Evolutionary conservation across 2,888 invertebrate species (phyloP).

Genomic region (Drosophila stalkeri): DNA sequence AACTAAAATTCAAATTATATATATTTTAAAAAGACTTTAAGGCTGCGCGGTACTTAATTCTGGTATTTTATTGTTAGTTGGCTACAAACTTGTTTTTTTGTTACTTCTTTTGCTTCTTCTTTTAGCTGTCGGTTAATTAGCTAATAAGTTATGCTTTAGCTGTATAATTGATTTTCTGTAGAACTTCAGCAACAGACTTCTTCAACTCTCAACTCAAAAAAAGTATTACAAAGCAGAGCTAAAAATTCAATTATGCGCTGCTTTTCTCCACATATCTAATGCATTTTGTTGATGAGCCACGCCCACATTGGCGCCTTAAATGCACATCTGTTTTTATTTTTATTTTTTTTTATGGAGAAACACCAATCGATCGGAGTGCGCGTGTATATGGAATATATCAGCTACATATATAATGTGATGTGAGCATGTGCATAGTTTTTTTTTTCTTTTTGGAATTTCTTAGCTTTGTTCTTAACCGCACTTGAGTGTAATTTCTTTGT

Average conservation of each 20-base stretch:
- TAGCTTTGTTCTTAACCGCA: conserved; percentile 57
- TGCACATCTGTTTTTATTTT: conserved; percentile 61
- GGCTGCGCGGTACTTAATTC: conserved; percentile 23
- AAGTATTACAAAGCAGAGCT: conserved; percentile 12
- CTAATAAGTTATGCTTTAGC: conserved; percentile 37
- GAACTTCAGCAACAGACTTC: not conserved
- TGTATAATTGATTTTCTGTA: conserved; percentile 53
- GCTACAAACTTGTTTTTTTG: not conserved
- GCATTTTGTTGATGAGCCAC: conserved; percentile 15
- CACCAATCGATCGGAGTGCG: conserved; percentile 41
- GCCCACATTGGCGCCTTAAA: conserved; percentile 27
- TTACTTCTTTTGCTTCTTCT: not conserved
- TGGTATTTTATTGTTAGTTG: conserved; percentile 25
- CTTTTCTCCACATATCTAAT: conserved; percentile 16
- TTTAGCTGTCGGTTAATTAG: conserved; percentile 43
- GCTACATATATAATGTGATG: conserved; percentile 6
- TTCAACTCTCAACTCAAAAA: not conserved
- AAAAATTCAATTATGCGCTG: conserved; percentile 23
- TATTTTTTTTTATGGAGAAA: conserved; percentile 50
- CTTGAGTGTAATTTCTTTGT: conserved; percentile 8
- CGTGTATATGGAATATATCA: conserved; percentile 14
- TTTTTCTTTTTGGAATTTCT: conserved; percentile 38
- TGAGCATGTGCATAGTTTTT: conserved; percentile 21
- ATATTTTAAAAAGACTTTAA: conserved; percentile 10
- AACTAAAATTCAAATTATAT: too few species aligned